These are phyloP conservation scores for Merops nubicus DNA, from an alignment of 2,113 vertebrate genomes.

Conservation along the genomic window DNA sequence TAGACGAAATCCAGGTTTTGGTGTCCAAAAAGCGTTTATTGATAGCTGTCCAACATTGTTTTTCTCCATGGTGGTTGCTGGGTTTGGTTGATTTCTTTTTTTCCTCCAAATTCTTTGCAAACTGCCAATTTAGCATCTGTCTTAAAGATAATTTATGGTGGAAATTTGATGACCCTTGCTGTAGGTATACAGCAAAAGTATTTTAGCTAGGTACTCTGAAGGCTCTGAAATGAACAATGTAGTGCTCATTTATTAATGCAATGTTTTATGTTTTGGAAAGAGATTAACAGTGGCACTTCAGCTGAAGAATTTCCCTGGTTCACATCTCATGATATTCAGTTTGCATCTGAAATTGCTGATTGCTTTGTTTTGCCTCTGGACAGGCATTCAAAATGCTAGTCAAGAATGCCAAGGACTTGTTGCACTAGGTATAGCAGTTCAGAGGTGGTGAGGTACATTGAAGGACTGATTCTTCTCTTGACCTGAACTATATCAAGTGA, in stretches of 20 bases:
- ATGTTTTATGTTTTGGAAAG: not conserved
- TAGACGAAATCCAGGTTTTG: not conserved
- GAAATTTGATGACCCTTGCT: not conserved
- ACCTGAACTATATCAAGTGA: not conserved
- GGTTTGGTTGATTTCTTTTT: not conserved
- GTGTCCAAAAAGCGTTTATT: not conserved
- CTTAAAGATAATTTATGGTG: not conserved
- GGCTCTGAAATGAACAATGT: not conserved
- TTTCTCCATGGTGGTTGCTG: not conserved
- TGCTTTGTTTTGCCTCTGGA: not conserved
- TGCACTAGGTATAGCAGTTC: not conserved
- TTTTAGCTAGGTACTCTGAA: not conserved
- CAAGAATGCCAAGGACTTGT: not conserved
- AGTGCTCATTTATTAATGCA: not conserved
- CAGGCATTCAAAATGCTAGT: not conserved
- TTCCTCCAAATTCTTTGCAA: not conserved
- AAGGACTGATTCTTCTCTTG: not conserved
- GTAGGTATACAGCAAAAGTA: not conserved
- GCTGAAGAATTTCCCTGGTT: not conserved
- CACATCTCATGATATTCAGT: not conserved
- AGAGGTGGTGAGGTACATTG: rapidly evolving
- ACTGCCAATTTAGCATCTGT: not conserved
- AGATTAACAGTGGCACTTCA: not conserved
- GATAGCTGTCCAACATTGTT: not conserved
- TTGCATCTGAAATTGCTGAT: not conserved